phyloP scores from a whole-genome alignment of 92 coral and sea anemone species.

The Heliopora coerulea region DNA sequence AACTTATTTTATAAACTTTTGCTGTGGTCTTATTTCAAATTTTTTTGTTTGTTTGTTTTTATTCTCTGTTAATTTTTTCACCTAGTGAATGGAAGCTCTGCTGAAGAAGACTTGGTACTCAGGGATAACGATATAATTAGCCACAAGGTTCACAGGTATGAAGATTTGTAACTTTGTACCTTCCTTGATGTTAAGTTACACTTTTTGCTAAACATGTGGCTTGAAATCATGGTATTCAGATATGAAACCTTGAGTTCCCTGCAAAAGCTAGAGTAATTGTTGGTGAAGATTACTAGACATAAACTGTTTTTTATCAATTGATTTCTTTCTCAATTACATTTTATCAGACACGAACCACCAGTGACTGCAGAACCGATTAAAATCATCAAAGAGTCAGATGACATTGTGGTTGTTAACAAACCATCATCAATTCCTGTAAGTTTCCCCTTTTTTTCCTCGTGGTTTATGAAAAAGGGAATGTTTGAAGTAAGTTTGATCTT shows the following conservation, averaged over 20 bases:
- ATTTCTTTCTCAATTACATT: too few relatives aligned
- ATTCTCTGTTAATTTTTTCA: not conserved
- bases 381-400: constrained; percentile 69
- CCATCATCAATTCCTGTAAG: constrained; percentile 97
- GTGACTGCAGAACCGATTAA: constrained; percentile 73
- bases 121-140: constrained; percentile 88
- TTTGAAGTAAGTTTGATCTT: too few relatives aligned
- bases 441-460: too few relatives aligned
- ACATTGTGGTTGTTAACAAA: constrained; percentile 82
- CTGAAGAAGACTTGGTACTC: constrained; percentile 54
- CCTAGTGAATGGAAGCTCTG: constrained; percentile 68
- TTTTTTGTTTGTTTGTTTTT: not conserved
- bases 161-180: too few relatives aligned
- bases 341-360: constrained; percentile 90
- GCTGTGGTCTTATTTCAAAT: not conserved
- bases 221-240: too few relatives aligned
- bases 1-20: too few relatives aligned
- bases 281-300: not conserved
- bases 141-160: constrained; percentile 91
- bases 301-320: too few relatives aligned
- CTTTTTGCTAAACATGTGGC: too few relatives aligned
- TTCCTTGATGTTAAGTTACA: too few relatives aligned
- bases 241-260: too few relatives aligned
- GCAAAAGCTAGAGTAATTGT: too few relatives aligned
- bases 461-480: too few relatives aligned